phyloP scores from a whole-genome alignment of 2,113 vertebrate species.

The Sitta europaea region DNA sequence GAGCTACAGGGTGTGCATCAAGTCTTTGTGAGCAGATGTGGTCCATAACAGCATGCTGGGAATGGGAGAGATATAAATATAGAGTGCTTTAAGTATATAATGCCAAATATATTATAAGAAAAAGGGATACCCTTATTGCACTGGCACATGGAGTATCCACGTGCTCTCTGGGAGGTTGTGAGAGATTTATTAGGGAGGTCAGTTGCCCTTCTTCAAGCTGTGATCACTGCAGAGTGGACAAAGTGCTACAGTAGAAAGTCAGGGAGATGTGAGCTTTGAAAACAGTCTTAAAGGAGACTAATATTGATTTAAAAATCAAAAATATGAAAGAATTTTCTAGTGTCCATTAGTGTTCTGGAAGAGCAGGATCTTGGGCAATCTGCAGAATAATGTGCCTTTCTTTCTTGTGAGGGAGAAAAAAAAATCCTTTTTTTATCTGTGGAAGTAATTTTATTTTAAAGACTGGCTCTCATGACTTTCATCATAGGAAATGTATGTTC shows the following conservation, averaged over 20 bases:
- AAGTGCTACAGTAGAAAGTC: not conserved
- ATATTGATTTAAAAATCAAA: not conserved
- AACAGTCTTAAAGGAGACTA: not conserved
- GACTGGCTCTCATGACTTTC: not conserved
- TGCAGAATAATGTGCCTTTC: not conserved
- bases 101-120: not conserved
- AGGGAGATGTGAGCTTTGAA: not conserved
- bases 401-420: not conserved
- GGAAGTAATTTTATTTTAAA: not conserved
- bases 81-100: not conserved
- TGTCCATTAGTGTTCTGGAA: not conserved
- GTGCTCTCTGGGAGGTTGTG: not conserved
- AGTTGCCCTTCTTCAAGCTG: not conserved
- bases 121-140: not conserved
- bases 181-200: not conserved
- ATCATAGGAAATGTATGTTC: not conserved
- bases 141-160: not conserved
- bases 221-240: not conserved
- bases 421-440: not conserved
- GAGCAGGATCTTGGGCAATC: not conserved
- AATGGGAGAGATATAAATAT: not conserved
- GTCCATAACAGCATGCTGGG: not conserved
- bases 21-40: not conserved
- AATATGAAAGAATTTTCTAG: not conserved
- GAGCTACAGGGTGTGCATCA: not conserved